phyloP scores from a whole-genome alignment of 2,113 vertebrate species.

The Calidris pygmaea region DNA sequence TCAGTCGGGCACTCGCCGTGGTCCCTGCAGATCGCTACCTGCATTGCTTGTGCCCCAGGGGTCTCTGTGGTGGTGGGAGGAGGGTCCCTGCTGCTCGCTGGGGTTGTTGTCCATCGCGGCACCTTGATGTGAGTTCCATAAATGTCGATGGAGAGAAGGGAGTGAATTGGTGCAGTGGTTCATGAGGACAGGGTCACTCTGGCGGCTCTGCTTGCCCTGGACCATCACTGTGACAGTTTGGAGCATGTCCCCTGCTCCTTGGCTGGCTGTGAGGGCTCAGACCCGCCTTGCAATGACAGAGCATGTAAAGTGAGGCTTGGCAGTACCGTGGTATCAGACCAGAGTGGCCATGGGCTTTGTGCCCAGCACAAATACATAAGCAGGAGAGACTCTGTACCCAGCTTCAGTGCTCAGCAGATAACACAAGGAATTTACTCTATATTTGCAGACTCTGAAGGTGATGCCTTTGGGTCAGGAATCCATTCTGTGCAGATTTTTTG shows the following conservation, averaged over 20 bases:
- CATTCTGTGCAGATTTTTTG: accelerated
- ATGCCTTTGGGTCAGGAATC: background rate
- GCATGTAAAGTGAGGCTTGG: accelerated
- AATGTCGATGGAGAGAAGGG: accelerated
- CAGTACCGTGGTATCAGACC: accelerated
- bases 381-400: background rate
- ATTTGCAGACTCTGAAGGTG: background rate
- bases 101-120: accelerated
- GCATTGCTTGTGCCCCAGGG: accelerated
- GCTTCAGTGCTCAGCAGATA: background rate
- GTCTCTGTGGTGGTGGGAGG: accelerated
- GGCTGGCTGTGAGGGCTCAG: background rate
- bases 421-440: no score
- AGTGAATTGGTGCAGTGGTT: accelerated
- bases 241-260: accelerated
- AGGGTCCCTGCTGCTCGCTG: accelerated
- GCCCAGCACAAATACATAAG: accelerated
- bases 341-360: background rate
- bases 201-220: background rate
- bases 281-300: accelerated
- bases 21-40: no score
- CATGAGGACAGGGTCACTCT: accelerated
- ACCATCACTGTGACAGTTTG: background rate
- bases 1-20: accelerated
- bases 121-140: accelerated